phyloP scores from a whole-genome alignment of 2,888 invertebrate genomes.

The Neocrepidodera transversa region DNA sequence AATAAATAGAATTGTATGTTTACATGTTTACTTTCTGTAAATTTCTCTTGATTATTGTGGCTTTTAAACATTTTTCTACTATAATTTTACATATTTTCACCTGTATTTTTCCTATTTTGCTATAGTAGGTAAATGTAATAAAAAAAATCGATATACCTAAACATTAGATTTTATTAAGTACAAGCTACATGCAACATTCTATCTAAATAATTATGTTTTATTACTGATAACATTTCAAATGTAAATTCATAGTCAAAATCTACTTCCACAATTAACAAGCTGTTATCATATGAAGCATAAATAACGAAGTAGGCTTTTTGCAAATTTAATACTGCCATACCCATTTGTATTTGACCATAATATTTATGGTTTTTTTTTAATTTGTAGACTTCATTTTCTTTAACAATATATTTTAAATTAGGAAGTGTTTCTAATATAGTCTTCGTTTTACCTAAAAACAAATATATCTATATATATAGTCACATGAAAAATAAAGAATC shows the following conservation, averaged over 20 bases:
- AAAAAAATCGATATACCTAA: not conserved
- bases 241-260: not conserved
- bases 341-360: slow-evolving; percentile 22
- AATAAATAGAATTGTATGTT: too few species aligned
- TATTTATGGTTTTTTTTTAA: slow-evolving; percentile 15
- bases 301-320: not conserved
- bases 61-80: too few species aligned
- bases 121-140: too few species aligned
- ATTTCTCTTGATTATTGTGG: too few species aligned
- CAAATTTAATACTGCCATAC: slow-evolving; percentile 24
- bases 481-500: not conserved
- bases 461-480: too few species aligned
- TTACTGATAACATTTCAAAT: not conserved
- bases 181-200: not conserved
- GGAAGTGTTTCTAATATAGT: not conserved
- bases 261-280: too few species aligned
- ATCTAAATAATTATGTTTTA: not conserved
- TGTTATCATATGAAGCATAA: not conserved
- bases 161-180: not conserved
- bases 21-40: too few species aligned
- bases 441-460: slow-evolving; percentile 6
- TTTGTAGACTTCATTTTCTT: slow-evolving; percentile 11
- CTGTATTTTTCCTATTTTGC: too few species aligned
- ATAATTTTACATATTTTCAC: not conserved
- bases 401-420: slow-evolving; percentile 14